Base-by-base conservation (phyloP, 1,140 invertebrate genomes). In the Drosophila yakuba region DNA sequence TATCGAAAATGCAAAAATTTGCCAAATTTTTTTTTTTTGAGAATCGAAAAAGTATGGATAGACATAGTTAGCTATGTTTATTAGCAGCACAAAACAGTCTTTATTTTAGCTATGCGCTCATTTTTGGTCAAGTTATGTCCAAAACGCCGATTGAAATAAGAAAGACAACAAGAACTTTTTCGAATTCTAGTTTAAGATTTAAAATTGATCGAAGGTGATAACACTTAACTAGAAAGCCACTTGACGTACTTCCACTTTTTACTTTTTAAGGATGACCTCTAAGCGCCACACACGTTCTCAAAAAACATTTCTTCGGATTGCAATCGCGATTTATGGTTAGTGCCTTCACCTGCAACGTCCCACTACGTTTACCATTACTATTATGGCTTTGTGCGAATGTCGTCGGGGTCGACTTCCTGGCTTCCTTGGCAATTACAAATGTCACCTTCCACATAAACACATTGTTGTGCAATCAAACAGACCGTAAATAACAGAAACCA, bases 391-490 rank as follows among this genome's bases (percentile, higher is more conserved):
- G 38, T 52, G 20, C 20, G 64, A 66, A 32, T 68, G 64, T 68
- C 64, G 51, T 43, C 71, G 41, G 58, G 28, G 35, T 62, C 20
- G 71, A 52, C 72, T 74, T 50, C 38, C 68, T 38, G 35, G 72
- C 50, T 48, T 54, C 43, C 36, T 50, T 68, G 67, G 50, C 82
- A 82, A 78, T 86, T 81, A 63, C 68, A 71, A 78, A 81, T 78
- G 78, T 62, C 81, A 74, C 67, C 67, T 68, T 80, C 51, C 56
- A 58, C 52, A 84, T 76, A 73, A 80, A 77, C 80, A 84, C 76
- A 77, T 67, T 60, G 79, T 82, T 82, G 74, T 78, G 81, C 81
- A 84, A 85, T 82, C 80, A 84, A 82, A 82, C 63, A 62, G 51
- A 76, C 63, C 79, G 80, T 82, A 74, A 82, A 74, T 82, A 78